Conservation (phyloP, 2,113 vertebrate genomes). For the Colinus virginianus region DNA sequence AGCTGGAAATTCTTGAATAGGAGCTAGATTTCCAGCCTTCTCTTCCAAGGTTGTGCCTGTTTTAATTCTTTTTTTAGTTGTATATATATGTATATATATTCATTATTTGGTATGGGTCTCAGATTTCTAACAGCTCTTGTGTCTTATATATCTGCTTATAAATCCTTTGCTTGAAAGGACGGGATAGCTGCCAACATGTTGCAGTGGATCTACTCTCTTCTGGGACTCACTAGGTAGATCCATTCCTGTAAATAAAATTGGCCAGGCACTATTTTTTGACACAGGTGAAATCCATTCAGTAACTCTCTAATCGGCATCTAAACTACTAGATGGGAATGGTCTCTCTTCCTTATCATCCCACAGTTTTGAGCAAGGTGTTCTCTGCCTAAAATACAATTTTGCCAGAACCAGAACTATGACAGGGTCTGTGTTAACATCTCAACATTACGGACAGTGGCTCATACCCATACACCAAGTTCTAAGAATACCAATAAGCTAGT, state of each 20-base stretch:
- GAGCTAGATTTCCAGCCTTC: neutral
- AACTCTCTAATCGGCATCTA: neutral
- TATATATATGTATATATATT: too few relatives aligned
- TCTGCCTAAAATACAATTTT: neutral
- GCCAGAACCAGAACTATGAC: neutral
- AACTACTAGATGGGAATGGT: neutral
- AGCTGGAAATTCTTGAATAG: neutral
- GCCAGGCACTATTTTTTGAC: neutral
- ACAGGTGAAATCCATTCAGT: neutral
- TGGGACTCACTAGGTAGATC: neutral
- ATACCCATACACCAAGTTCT: neutral
- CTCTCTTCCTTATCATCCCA: neutral
- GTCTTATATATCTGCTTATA: neutral
- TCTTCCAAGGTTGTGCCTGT: neutral
- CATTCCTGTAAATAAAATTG: neutral
- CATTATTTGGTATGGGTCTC: neutral
- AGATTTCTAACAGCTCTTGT: neutral
- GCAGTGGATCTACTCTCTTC: neutral
- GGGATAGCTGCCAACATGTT: neutral
- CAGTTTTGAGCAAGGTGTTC: neutral
- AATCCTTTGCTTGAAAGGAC: neutral
- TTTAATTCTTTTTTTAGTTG: neutral
- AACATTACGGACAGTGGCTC: rapidly evolving
- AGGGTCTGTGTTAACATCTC: neutral
- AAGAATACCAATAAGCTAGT: neutral